Conservation (phyloP, 2,113 vertebrate species). For the Puffinus mauretanicus region DNA sequence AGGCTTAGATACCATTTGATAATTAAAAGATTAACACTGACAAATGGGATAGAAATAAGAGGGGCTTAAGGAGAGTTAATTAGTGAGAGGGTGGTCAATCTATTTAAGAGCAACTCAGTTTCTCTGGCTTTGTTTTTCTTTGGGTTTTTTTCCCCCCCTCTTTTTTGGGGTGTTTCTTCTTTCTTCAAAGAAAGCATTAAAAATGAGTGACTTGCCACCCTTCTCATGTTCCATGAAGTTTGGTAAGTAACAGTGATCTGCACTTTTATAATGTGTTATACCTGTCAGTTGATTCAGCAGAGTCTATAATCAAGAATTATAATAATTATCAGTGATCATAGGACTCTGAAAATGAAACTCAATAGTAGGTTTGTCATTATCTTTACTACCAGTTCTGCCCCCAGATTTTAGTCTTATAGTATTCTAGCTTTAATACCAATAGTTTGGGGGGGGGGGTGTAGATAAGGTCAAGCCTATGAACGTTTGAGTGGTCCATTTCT, state of each 20-base stretch:
- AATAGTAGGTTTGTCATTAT: not conserved
- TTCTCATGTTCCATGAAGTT: not conserved
- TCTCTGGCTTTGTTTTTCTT: not conserved
- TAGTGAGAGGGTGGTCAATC: not conserved
- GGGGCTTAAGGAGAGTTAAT: not conserved
- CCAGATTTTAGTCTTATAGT: not conserved
- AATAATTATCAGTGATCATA: not conserved
- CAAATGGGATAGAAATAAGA: not conserved
- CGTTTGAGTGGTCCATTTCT: not conserved
- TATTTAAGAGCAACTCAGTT: not conserved
- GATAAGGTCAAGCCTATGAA: not conserved
- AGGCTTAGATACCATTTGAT: not conserved
- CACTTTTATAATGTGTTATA: not conserved
- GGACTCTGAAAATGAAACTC: not conserved
- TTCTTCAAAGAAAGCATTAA: not conserved
- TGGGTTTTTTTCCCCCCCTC: too few species aligned
- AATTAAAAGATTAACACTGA: not conserved
- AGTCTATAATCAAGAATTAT: not conserved
- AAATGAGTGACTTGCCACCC: rapidly evolving
- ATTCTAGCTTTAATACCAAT: not conserved
- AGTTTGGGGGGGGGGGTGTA: rapidly evolving
- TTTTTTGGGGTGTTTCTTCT: not conserved
- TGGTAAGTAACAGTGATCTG: not conserved
- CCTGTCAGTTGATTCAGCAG: not conserved
- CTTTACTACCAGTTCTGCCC: not conserved